Percentiles rank a stretch among this genome's conserved stretches.
Conservation (phyloP, 2,113 vertebrate genomes). For the Callipepla californica region DNA sequence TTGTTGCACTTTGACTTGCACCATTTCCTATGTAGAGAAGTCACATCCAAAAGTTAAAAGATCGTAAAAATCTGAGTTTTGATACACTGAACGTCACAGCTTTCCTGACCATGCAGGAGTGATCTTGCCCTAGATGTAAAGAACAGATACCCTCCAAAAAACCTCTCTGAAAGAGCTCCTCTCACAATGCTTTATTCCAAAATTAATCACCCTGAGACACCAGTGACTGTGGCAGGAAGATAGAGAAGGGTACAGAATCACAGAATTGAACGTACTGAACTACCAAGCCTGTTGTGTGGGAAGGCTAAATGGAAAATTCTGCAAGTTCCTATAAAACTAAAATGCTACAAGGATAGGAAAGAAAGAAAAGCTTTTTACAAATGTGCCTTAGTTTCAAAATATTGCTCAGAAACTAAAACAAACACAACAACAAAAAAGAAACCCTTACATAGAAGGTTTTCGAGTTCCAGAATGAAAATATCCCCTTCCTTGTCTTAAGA, state of each 20-base stretch:
- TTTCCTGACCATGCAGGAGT: slow-evolving; percentile 29
- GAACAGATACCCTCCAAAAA: slow-evolving; percentile 7
- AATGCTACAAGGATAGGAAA: not conserved
- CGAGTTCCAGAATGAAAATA: not conserved
- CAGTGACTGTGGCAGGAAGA: slow-evolving; percentile 4
- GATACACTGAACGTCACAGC: not conserved
- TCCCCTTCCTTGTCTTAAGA: not conserved
- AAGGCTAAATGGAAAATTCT: slow-evolving; percentile 4
- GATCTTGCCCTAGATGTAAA: slow-evolving; percentile 30
- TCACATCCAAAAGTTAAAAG: slow-evolving; percentile 42
- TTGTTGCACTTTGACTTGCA: slow-evolving; percentile 57
- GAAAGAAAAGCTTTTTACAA: not conserved
- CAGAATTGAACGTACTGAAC: not conserved
- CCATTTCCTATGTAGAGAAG: slow-evolving; percentile 16
- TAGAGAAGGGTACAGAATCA: not conserved
- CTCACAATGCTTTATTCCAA: slow-evolving; percentile 51
- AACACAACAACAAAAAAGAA: not conserved
- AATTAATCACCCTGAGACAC: slow-evolving; percentile 41
- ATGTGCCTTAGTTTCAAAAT: not conserved
- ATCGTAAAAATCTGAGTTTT: slow-evolving; percentile 47
- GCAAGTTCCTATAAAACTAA: not conserved
- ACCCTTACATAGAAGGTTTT: not conserved
- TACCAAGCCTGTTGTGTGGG: not conserved
- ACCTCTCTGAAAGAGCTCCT: slow-evolving; percentile 3
- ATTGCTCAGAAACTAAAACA: not conserved